Evolutionary conservation across 2,888 invertebrate species (phyloP).

Genomic region (Syrista parreyssii): DNA sequence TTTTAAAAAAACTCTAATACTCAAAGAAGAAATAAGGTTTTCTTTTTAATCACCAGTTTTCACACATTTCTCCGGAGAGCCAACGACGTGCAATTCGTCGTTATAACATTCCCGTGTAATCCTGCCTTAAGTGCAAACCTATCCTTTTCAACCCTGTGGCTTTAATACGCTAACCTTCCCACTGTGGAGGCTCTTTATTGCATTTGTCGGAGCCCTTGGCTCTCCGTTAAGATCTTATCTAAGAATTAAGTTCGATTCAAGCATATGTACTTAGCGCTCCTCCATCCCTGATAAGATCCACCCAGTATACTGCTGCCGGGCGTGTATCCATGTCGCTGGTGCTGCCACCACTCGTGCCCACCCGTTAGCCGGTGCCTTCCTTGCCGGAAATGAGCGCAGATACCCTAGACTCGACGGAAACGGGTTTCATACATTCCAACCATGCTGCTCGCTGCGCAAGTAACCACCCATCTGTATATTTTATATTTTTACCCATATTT

Average conservation of each 20-base stretch:
- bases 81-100: background rate
- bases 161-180: slow-evolving; percentile 23
- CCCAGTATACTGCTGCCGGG: slow-evolving; percentile 13
- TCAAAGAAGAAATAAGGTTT: background rate
- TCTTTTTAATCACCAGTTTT: background rate
- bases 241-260: slow-evolving; percentile 56
- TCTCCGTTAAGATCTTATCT: slow-evolving; percentile 51
- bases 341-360: background rate
- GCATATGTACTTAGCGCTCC: slow-evolving; percentile 51
- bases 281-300: slow-evolving; percentile 45
- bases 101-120: background rate
- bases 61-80: background rate
- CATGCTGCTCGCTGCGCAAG: background rate
- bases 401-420: slow-evolving; percentile 22
- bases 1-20: background rate
- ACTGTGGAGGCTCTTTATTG: slow-evolving; percentile 31
- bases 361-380: background rate
- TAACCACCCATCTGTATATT: background rate
- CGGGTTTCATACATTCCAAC: slow-evolving; percentile 10
- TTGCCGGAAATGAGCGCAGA: slow-evolving; percentile 30
- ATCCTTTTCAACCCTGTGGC: slow-evolving; percentile 5
- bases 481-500: background rate
- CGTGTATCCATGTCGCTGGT: background rate
- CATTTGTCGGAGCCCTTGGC: slow-evolving; percentile 31
- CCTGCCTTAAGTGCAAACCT: background rate